A percentile compares a stretch with the other conserved stretches of the same genome.
Evolutionary conservation across 2,888 invertebrate species (phyloP).

Genomic region (Microctonus hyperodae): DNA sequence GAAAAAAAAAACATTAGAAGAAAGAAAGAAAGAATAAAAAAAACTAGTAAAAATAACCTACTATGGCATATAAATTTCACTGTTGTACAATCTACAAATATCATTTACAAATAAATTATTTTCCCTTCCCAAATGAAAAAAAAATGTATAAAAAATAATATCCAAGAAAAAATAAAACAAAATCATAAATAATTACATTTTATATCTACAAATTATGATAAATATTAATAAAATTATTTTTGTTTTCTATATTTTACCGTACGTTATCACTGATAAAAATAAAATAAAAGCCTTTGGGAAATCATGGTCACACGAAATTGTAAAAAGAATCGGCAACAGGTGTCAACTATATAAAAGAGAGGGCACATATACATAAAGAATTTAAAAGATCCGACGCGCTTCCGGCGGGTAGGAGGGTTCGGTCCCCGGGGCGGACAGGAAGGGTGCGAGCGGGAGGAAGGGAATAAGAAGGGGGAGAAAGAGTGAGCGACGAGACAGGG

Average conservation of each 20-base stretch:
- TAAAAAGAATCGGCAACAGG: constrained; percentile 41
- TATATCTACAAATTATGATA: background rate
- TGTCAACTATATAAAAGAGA: constrained; percentile 39
- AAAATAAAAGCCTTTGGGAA: constrained; percentile 25
- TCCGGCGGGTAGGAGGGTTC: constrained; percentile 37
- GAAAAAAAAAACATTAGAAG: background rate
- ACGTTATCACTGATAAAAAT: background rate
- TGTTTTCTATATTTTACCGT: background rate
- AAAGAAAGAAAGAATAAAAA: background rate
- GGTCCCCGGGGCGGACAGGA: constrained; percentile 25
- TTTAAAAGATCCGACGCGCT: constrained; percentile 44
- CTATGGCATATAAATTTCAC: constrained; percentile 6
- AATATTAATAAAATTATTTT: background rate
- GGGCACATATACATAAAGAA: constrained; percentile 36
- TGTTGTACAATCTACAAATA: background rate
- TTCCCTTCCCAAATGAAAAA: no score
- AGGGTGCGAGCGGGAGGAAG: constrained; percentile 10
- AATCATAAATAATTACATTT: background rate
- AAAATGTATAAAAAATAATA: background rate
- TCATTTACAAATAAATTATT: background rate
- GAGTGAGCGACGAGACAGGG: no score
- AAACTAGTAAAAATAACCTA: constrained; percentile 19
- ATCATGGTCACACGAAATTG: constrained; percentile 31
- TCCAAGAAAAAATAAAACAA: background rate
- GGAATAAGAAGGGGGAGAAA: background rate